These are phyloP conservation scores for Platypus cylindrus DNA, from an alignment of 2,888 invertebrate species.

Conservation along the genomic window DNA sequence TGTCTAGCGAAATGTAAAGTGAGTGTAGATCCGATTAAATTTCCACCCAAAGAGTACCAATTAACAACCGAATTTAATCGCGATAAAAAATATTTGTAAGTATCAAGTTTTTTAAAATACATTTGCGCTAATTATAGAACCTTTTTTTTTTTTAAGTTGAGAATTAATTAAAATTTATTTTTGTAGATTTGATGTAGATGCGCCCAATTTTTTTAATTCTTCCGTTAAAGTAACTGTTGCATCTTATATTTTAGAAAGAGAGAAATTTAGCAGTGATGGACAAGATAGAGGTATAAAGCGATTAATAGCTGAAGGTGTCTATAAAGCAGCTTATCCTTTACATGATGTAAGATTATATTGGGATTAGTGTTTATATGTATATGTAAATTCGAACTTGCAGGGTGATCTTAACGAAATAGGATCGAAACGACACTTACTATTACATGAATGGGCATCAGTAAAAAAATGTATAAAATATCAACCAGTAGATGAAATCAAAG, in stretches of 20 bases:
- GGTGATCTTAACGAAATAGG: slow-evolving; percentile 40
- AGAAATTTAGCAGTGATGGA: slow-evolving; percentile 45
- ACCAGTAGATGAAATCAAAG: slow-evolving; percentile 63
- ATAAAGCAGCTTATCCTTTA: slow-evolving; percentile 59
- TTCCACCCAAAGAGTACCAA: slow-evolving; percentile 48
- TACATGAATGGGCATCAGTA: slow-evolving; percentile 58
- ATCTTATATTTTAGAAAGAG: slow-evolving; percentile 62
- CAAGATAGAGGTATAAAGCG: slow-evolving; percentile 56
- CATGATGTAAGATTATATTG: slow-evolving; percentile 50
- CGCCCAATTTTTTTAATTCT: slow-evolving; percentile 54
- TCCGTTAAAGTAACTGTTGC: slow-evolving; percentile 54
- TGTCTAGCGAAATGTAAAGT: slow-evolving; percentile 42
- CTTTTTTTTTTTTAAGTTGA: background rate
- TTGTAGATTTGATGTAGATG: slow-evolving; percentile 49
- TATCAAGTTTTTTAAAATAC: slow-evolving; percentile 16
- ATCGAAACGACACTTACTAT: slow-evolving; percentile 42
- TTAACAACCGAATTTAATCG: slow-evolving; percentile 56
- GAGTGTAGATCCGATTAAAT: slow-evolving; percentile 43
- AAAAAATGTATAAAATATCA: slow-evolving; percentile 59
- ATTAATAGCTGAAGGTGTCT: slow-evolving; percentile 49
- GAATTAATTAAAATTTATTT: slow-evolving; percentile 1
- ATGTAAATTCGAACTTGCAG: slow-evolving; percentile 24
- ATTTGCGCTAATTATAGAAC: slow-evolving; percentile 4
- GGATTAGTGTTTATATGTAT: background rate
- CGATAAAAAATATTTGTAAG: slow-evolving; percentile 62